Evolutionary conservation across 2,888 invertebrate genomes (phyloP), one percentile per base, ranked within the genome.

Genomic region (Athalia cordata): DNA sequence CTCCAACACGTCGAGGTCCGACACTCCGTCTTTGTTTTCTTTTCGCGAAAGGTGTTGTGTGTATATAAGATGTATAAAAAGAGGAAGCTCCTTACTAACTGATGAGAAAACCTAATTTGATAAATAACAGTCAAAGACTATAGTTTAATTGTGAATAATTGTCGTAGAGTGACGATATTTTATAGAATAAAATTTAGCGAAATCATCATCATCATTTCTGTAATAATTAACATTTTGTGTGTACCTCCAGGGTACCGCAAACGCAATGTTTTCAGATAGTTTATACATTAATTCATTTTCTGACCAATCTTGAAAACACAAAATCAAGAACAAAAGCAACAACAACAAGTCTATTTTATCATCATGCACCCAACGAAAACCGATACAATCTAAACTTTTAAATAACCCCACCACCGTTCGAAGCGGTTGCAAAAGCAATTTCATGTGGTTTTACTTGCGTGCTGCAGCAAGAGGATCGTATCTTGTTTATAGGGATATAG

Each of bases 321-420:
- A 29, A 29, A 29, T 29, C 29, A 29, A 29, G 29, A 29, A 2
- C 29, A 29, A 29, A 29, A 29, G n/a, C n/a, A n/a, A n/a, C n/a
- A n/a, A 29, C 29, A 29, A 29, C 29, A 29, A 29, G 29, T 29
- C 29, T 29, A 29, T 29, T 29, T 29, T 29, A 29, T 29, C 29
- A 29, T 29, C 29, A 29, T 29, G 29, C 29, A 29, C 29, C 29
- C 29, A 29, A 3, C 45, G 43, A n/a, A 11, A 64, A 64, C 45
- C 43, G 45, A 45, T 64, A 64, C 64, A 64, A 64, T 64, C 45
- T 64, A 64, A 64, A 64, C 64, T 64, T 64, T 64, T 64, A 64
- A 64, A 64, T 64, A 64, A 64, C 64, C 64, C 64, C 64, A 64
- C 45, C 1, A n/a, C n/a, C 7, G 55, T 50, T 15, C 9, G 29